Evolutionary conservation across 2,113 vertebrate species (phyloP).

Genomic region (Sprattus sprattus): DNA sequence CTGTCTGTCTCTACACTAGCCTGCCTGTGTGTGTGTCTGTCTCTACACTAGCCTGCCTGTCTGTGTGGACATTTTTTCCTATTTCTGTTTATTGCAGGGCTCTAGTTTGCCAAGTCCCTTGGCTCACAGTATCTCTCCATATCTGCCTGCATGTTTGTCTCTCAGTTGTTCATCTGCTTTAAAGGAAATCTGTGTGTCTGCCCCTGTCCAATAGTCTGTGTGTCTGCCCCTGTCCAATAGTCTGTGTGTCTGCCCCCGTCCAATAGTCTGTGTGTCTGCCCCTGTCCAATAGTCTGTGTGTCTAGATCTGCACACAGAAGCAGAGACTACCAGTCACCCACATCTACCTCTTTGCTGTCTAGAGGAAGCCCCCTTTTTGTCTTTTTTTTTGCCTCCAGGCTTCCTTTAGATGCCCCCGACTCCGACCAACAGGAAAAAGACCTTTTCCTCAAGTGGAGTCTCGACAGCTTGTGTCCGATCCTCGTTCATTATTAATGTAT

Average conservation of each 20-base stretch:
- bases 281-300: background rate
- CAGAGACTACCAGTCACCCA: too few relatives aligned
- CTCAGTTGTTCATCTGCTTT: background rate
- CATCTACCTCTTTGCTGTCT: background rate
- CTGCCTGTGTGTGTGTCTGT: background rate
- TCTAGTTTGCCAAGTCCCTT: background rate
- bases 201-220: background rate
- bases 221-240: background rate
- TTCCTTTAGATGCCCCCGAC: background rate
- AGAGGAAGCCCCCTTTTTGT: background rate
- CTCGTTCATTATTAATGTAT: conserved; percentile 4
- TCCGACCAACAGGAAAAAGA: background rate
- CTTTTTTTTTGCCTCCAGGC: background rate
- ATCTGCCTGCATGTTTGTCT: background rate
- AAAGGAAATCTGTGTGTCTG: background rate
- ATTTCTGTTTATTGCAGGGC: background rate
- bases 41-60: too few relatives aligned
- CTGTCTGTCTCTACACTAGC: background rate
- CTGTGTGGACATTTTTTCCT: background rate
- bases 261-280: background rate
- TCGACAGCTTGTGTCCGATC: background rate
- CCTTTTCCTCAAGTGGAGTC: background rate
- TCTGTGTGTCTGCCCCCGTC: background rate
- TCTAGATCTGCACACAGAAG: too few relatives aligned
- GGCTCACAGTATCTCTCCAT: background rate